Percentiles rank a stretch among this genome's conserved stretches.
Conservation (phyloP, 2,797 vertebrate species). For the Bucorvus abyssinicus region DNA sequence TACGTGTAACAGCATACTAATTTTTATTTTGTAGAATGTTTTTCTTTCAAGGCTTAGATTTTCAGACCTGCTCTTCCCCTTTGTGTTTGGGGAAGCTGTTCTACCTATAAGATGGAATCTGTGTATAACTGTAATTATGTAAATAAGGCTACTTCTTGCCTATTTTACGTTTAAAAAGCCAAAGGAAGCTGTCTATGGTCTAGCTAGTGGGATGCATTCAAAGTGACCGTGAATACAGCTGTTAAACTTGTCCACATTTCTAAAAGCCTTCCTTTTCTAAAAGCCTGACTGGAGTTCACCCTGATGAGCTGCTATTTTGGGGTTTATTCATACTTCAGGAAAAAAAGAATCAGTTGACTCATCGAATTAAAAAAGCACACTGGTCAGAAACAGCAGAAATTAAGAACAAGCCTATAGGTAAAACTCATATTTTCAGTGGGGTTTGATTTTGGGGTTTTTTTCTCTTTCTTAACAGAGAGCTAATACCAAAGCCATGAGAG, state of each 20-base stretch:
- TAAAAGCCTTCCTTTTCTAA: not conserved
- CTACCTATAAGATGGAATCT: slow-evolving; percentile 35
- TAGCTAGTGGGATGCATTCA: slow-evolving; percentile 11
- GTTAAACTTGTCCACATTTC: not conserved
- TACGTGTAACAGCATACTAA: not conserved
- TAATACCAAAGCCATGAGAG: not conserved
- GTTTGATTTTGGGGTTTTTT: too few relatives aligned
- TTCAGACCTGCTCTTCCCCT: not conserved
- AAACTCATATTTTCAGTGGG: not conserved
- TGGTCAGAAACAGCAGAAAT: not conserved
- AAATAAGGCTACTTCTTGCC: slow-evolving; percentile 57
- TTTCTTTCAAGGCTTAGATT: slow-evolving; percentile 2
- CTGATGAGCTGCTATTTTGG: not conserved
- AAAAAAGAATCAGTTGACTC: not conserved
- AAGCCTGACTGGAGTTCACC: not conserved
- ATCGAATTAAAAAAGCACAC: not conserved
- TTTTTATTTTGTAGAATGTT: not conserved
- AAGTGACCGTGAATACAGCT: not conserved
- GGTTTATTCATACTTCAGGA: not conserved
- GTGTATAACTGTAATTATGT: slow-evolving; percentile 58
- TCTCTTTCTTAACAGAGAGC: not conserved
- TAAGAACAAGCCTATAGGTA: not conserved
- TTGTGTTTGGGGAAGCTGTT: slow-evolving; percentile 37
- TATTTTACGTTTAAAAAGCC: slow-evolving; percentile 37
- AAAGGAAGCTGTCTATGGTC: slow-evolving; percentile 22